Evolutionary conservation across 2,113 vertebrate genomes (phyloP).

Genomic region (Phodopus roborovskii): DNA sequence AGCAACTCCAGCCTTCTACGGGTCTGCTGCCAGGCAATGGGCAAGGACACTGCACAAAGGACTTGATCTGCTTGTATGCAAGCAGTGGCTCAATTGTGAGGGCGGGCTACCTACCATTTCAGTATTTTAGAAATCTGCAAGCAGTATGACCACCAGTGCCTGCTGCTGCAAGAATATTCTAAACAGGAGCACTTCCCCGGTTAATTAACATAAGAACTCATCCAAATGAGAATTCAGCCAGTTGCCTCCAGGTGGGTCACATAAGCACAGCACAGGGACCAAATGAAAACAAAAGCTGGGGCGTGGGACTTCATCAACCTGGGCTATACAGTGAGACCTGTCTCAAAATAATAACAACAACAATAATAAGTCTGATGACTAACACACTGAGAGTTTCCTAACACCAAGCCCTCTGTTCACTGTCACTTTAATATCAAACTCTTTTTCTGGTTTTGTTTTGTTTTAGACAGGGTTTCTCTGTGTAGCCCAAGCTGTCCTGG

Average conservation of each 20-base stretch:
- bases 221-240: not conserved
- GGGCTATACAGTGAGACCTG: not conserved
- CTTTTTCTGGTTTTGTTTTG: not conserved
- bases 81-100: constrained; percentile 2
- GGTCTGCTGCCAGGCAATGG: not conserved
- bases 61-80: not conserved
- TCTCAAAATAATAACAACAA: not conserved
- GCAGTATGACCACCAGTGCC: not conserved
- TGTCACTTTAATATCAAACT: not conserved
- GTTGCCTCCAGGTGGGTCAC: not conserved
- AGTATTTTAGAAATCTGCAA: not conserved
- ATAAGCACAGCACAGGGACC: not conserved
- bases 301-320: not conserved
- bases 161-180: not conserved
- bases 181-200: not conserved
- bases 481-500: not conserved
- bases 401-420: not conserved
- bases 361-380: not conserved
- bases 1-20: not conserved
- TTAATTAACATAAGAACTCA: constrained; percentile 25
- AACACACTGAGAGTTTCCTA: not conserved
- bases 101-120: not conserved
- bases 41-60: not conserved
- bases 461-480: not conserved
- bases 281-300: not conserved